Base-by-base conservation (phyloP, 2,113 vertebrate genomes). In the Aldabrachelys gigantea region DNA sequence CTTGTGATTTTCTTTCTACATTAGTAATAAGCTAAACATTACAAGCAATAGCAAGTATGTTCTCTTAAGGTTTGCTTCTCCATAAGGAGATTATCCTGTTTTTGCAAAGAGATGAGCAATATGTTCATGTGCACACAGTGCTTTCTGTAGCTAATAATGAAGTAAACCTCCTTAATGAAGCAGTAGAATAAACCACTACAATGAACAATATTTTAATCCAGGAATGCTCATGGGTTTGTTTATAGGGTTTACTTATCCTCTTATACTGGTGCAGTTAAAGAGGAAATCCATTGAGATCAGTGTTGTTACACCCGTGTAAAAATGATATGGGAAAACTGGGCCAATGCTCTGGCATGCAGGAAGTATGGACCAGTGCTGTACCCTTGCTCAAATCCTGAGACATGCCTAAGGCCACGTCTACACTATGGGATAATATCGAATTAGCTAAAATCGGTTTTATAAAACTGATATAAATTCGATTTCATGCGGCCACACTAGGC, bases 11-110 rank as follows among this genome's bases (percentile, higher is more conserved):
- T 95, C 82, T 85, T 69, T 92, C 52, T 96, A 80, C 88, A 80
- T 95, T 94, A 95, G 85, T 94, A 92, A 95, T 95, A 95, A 85
- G 17, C 88, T 95, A 94, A 94, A 80, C 89, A 81, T 93, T 97
- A 41, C 86, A 91, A 91, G 49, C 38, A 89, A 59, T 83, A 96
- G 62, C 22, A 91, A 94, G 65, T 80, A 69, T 82, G n/a, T 88
- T 89, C 82, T 97, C 10, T 88, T 92, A 90, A 93, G 16, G 56
- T 83, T 94, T 93, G 49, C 52, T 80, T 53, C 69, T 62, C 49
- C 84, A n/a, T 87, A 89, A 57, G 29, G 62, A 81, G 50, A 78
- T 1, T 83, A 35, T 1, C 75, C 9, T 79, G 24, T 82, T 84
- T 87, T 35, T 80, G 69, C 86, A 94, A 81, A 80, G 89, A 83